Conservation (phyloP, 2,797 vertebrate species). For the Craterocephalus amniculus region DNA sequence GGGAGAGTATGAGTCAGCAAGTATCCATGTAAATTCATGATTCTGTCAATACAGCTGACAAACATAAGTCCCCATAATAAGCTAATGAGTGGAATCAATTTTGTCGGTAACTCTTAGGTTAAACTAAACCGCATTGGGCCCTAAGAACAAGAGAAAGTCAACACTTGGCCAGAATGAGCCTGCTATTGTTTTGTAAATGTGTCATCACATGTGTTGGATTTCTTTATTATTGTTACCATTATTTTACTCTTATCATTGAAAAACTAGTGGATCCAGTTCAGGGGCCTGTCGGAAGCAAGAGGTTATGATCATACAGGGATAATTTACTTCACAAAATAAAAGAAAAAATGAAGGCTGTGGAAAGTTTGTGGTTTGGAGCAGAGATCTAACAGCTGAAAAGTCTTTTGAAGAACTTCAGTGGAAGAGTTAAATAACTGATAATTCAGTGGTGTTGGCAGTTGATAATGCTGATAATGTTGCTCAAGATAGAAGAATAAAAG, state of each 20-base stretch:
- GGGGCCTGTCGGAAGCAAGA: neutral
- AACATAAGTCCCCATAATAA: constrained; percentile 44
- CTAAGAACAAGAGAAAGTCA: neutral
- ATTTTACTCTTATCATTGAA: no score
- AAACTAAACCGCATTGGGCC: neutral
- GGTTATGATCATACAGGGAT: neutral
- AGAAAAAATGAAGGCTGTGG: constrained; percentile 25
- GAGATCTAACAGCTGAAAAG: neutral
- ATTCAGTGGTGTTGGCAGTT: neutral
- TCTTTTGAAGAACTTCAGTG: neutral
- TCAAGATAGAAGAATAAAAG: constrained; percentile 2
- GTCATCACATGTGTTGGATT: neutral
- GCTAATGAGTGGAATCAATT: constrained; percentile 40
- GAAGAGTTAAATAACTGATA: neutral
- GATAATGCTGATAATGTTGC: neutral
- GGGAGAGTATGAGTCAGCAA: neutral
- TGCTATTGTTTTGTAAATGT: neutral
- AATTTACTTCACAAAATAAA: neutral
- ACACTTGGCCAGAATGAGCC: neutral
- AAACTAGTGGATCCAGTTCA: neutral
- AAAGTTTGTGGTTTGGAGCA: neutral
- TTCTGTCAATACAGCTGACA: constrained; percentile 43
- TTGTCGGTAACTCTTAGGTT: neutral
- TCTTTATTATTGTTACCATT: no score
- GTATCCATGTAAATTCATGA: constrained; percentile 12